These are phyloP conservation scores for Agrilus cyanescens DNA, from an alignment of 2,888 invertebrate genomes.

Conservation along the genomic window DNA sequence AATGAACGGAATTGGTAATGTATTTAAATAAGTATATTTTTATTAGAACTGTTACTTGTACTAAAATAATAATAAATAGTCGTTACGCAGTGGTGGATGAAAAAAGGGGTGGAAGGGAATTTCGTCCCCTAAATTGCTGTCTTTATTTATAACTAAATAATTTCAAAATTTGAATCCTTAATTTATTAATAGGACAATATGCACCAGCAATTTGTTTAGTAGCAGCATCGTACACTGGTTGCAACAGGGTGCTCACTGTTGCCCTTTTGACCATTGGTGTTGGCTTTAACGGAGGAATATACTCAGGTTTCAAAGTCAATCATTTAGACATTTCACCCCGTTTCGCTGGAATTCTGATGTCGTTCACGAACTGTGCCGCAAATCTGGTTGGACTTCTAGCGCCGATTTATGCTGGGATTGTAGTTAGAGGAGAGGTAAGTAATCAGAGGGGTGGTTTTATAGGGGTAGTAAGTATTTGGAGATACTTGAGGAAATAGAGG, in stretches of 20 bases:
- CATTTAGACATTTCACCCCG: slow-evolving; percentile 83
- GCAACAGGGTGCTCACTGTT: slow-evolving; percentile 66
- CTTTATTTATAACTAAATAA: too few species aligned
- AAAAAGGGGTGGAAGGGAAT: too few species aligned
- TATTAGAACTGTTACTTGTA: too few species aligned
- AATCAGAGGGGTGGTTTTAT: too few species aligned
- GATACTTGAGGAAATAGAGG: too few species aligned
- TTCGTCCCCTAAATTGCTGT: too few species aligned
- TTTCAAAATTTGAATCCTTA: too few species aligned
- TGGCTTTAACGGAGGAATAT: slow-evolving; percentile 80
- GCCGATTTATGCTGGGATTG: slow-evolving; percentile 70
- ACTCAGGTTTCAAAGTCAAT: slow-evolving; percentile 76
- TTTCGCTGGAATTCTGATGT: slow-evolving; percentile 83
- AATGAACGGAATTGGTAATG: slow-evolving; percentile 69
- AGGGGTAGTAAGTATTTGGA: too few species aligned
- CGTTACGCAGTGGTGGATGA: too few species aligned
- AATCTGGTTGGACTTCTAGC: slow-evolving; percentile 78
- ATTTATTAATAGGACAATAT: slow-evolving; percentile 53
- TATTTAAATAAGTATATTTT: slow-evolving; percentile 7
- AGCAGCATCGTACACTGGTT: slow-evolving; percentile 76
- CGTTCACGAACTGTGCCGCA: slow-evolving; percentile 80
- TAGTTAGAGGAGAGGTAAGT: slow-evolving; percentile 61
- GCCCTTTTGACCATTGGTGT: slow-evolving; percentile 70
- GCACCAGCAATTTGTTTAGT: slow-evolving; percentile 71
- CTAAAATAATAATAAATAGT: too few species aligned